Base-by-base conservation (phyloP, 1,140 invertebrate species). In the Drosophila jambulina region DNA sequence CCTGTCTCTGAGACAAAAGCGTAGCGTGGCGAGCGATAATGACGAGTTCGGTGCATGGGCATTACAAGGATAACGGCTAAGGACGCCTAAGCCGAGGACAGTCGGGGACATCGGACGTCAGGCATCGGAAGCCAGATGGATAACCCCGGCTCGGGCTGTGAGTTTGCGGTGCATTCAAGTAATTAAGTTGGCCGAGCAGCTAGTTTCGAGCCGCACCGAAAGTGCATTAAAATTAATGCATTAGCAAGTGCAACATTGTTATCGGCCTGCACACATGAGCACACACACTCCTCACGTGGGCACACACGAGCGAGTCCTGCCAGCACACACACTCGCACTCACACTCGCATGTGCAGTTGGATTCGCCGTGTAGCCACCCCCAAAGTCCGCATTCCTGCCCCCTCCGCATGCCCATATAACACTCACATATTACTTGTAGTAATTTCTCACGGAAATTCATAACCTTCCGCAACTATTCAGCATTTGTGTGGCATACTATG, bases 361-460 rank as follows among this genome's bases (percentile, higher is more conserved):
- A 48, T 21, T 13, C 34, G 34, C 12, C 34, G 34, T 36, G 34
- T 7, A 12, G 63, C 43, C 32, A 65, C 45, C 45, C 64, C 23
- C 32, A 43, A 25, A 29, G 32, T 36, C 51, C 51, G 23, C 51
- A 54, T 54, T 17, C 25, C 32, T n/a, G 15, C 42, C 8, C 40
- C 49, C 12, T 36, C 43, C 58, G 76, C 63, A 62, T 78, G 81
- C 62, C 71, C 75, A 71, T 68, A 82, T 80, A 81, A 54, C 78
- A 90, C 85, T 81, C 85, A 81, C 85, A 88, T 90, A 90, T 88
- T 88, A 88, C 85, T 90, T 90, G 85, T 90, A 90, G 85, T 90
- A 90, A 90, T 90, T 90, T 90, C 85, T 90, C 85, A 90, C 85
- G 85, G 85, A 90, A 90, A 90, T 90, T 90, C 85, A 90, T 90